Evolutionary conservation across 2,113 vertebrate genomes (phyloP), one percentile per base, ranked within the genome.

Genomic region (Eclectus roratus): DNA sequence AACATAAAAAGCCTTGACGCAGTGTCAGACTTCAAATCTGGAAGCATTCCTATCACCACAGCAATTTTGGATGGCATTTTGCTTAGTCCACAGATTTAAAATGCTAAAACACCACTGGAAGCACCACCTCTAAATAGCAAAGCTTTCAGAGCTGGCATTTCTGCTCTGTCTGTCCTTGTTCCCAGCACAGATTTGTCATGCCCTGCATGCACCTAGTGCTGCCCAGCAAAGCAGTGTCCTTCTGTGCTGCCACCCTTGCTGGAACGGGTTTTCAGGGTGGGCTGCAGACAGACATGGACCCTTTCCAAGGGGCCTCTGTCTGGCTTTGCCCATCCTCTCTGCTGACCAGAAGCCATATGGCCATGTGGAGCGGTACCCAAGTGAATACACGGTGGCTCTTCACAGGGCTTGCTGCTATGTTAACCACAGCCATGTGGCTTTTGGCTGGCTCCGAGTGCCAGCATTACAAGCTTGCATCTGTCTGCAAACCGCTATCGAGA

Each of bases 121-220:
- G 25, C 21, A 17, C 33, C 61, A 25, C 43, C 44, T 85, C 29
- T 3, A 31, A 56, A 43, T 1, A 86, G 37, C 64, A n/a, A 15
- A 73, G 68, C 35, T 46, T 39, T 23, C 72, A 28, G 33, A 50
- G 7, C 33, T 31, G 82, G 47, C 41, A 15, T 55, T 50, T 39
- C 63, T 58, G 46, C 0, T 0, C 33, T 20, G 23, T 21, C 88
- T 7, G 0, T 19, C 60, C 76, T 27, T 2, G 0, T 27, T 71
- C 10, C 84, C 69, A 79, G 77, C 78, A 11, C 0, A 1, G 43
- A 20, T 71, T 43, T 43, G 25, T 35, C 73, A 8, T 44, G 94
- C 55, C 44, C 44, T 14, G 44, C 63, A 44, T 66, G 56, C 50
- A 13, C 9, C 0, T 4, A 16, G 68, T 13, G 29, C 9, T 11